Base-by-base conservation (phyloP, 2,888 invertebrate species). In the Aelia acuminata region DNA sequence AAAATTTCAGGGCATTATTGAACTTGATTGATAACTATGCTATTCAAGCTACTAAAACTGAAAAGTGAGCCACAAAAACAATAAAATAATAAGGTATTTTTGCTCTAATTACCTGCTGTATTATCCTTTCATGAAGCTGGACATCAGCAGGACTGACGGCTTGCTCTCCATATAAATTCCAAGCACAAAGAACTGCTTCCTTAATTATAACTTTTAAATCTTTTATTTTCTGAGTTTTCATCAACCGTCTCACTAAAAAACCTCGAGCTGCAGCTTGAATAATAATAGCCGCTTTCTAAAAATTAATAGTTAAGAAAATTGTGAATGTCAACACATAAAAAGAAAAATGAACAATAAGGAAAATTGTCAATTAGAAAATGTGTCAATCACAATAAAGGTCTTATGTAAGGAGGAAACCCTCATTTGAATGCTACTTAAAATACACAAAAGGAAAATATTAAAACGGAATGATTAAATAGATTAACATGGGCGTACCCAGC, bases 161-260 rank as follows among this genome's bases (percentile, higher is more conserved):
- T 89, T 94, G 95, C 90, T 93, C 93, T 89, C 94, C 94, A 90
- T 96, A 96, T 91, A 97, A 93, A 91, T 95, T 95, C 90, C 96
- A 93, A 84, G 97, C 96, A 92, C 96, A 96, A 87, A 95, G 93
- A 89, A 96, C 92, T 7, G 96, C 96, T 91, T 97, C 97, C 92
- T 94, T 94, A 90, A 97, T 96, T 7, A 96, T 96, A 92, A 95
- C 95, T 91, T 97, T 96, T 31, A 97, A 94, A 88, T 94, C 93
- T 92, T 96, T 96, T 22, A 98, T 96, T 91, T 96, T 95, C 91
- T 96, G 96, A 0, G 98, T 97, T 91, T 93, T 94, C 93, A 98
- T 94, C 87, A 98, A 93, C 80, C 97, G 94, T 85, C 98, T 94
- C 39, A 96, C 95, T 88, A 98, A 93, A 92, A 95, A 98, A 0